Evolutionary conservation across 1,140 invertebrate genomes (phyloP), one percentile per base, ranked within the genome.

Genomic region (Adoxophyes honmai): DNA sequence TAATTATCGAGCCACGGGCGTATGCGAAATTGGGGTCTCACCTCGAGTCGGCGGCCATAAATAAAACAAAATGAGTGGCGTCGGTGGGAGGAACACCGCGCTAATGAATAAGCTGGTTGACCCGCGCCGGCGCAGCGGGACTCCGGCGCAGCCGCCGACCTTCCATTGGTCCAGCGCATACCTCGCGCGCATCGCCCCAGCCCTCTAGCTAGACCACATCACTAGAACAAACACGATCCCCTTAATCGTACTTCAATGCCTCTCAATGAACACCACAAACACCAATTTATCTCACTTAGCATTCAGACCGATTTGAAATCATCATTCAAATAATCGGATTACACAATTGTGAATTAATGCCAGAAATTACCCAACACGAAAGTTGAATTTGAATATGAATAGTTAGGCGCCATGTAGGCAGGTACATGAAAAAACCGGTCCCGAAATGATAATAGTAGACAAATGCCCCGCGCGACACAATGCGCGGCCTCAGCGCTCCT

Each of bases 11-110:
- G 75, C 74, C 70, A 75, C 70, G 70, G 75, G 69, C 77, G 77
- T 74, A 85, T 86, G 85, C 85, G 75, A 88, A 86, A 88, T 88
- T 86, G 78, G 85, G 80, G 82, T 86, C 81, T 88, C 82, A 86
- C 82, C 85, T 85, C 78, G 71, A 51, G 67, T 71, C 71, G 72
- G 67, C 77, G 71, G 76, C 73, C 77, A 81, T 86, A 88, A 88
- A 88, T 86, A 88, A 88, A 85, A 75, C 75, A 86, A 88, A 85
- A 88, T 80, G 73, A 82, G 66, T 68, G 73, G 68, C 67, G 67
- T 62, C 65, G 68, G 82, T 85, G 85, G 82, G 82, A 82, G 82
- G 80, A 83, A 76, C 82, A 66, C 39, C 53, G 73, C 71, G 65
- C 78, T 88, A 88, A 88, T 88, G 85, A 84, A 85, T 84, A 83